Conservation (phyloP, 2,797 vertebrate species). For the Malacoraja senta region DNA sequence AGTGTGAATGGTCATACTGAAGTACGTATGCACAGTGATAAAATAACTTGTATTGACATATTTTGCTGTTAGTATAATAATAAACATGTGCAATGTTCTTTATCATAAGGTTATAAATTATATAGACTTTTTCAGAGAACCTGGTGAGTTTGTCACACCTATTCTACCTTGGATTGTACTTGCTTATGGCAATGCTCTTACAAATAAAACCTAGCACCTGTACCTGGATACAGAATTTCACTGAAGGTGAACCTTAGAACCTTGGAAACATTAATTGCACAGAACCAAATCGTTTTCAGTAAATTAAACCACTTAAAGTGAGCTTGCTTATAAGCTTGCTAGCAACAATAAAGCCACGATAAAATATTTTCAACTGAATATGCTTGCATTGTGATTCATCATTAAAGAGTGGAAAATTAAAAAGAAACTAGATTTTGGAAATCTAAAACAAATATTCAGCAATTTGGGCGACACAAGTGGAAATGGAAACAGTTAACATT, state of each 20-base stretch:
- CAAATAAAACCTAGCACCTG: not conserved
- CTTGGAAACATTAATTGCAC: not conserved
- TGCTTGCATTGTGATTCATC: too few relatives aligned
- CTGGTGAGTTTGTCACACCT: not conserved
- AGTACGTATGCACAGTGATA: not conserved
- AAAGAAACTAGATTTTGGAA: too few relatives aligned
- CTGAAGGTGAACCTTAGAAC: too few relatives aligned
- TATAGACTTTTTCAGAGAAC: not conserved
- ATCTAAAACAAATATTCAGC: too few relatives aligned
- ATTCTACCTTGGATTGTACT: not conserved
- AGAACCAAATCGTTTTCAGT: not conserved
- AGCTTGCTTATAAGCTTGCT: not conserved
- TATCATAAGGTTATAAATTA: not conserved
- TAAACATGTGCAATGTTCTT: not conserved
- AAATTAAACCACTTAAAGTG: not conserved
- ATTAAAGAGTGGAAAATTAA: too few relatives aligned
- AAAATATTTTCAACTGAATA: not conserved
- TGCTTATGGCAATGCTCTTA: not conserved
- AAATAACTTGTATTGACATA: not conserved
- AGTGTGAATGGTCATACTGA: not conserved
- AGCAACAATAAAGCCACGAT: not conserved
- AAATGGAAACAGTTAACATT: too few relatives aligned
- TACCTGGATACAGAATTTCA: not conserved
- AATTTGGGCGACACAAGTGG: too few relatives aligned
- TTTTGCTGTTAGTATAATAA: not conserved